Evolutionary conservation across 2,113 vertebrate species (phyloP), one percentile per base, ranked within the genome.

Genomic region (Pelusios castaneus): DNA sequence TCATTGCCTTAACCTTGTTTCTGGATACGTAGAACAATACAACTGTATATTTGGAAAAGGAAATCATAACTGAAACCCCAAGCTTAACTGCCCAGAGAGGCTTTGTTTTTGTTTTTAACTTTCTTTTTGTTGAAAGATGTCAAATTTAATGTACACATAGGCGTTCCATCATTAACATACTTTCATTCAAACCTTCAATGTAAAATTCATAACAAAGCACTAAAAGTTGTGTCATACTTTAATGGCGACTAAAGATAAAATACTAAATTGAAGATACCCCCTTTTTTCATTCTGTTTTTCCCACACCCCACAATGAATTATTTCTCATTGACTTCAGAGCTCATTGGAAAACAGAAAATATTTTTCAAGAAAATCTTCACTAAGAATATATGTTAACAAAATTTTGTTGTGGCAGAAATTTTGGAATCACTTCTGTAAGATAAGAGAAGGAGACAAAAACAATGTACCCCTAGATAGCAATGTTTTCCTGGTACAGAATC

Each of bases 221-320:
- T 70, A 34, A 19, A 38, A 54, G 6, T 8, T 77, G 5, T 24
- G 1, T 0, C 22, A 17, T 6, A 17, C 73, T 2, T 8, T 49
- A 89, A 22, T 41, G 25, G n/a, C 41, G 7, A 73, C 2, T 70
- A n/a, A 6, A 78, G 82, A 51, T 41, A 27, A 43, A 82, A 75
- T 5, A 41, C 0, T 1, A 85, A 34, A 29, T 3, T n/a, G 21
- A 54, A 24, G 54, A 60, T 5, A 41, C 1, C 11, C 2, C 3
- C 1, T 27, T 29, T 84, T 12, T 13, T 21, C 25, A 29, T 31
- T 31, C 58, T 2, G 24, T 83, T 63, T 31, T 51, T 10, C 2
- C 8, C 60, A 12, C 13, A n/a, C n/a, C n/a, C n/a, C n/a, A n/a
- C 5, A 4, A 25, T 83, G 19, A 70, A 34, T 38, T 70, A 21